Evolutionary conservation across 2,113 vertebrate genomes (phyloP).

Genomic region (Halichoerus grypus): DNA sequence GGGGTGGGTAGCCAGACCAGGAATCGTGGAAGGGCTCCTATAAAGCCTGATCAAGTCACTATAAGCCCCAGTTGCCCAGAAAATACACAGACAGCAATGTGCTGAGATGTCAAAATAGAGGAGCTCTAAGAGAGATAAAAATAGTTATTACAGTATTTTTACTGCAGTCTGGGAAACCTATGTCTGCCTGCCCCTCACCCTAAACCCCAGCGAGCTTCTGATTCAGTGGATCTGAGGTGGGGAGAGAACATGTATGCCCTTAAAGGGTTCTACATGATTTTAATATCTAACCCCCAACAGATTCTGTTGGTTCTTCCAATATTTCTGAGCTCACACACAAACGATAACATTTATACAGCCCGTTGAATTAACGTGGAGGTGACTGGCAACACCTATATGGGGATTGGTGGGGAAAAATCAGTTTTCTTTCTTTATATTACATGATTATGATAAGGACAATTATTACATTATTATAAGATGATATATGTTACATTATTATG

Average conservation of each 20-base stretch:
- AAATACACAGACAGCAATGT: neutral
- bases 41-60: neutral
- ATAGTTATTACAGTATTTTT: neutral
- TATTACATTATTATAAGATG: neutral
- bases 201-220: neutral
- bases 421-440: neutral
- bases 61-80: neutral
- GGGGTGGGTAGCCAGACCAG: neutral
- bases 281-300: neutral
- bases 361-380: neutral
- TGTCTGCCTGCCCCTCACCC: neutral
- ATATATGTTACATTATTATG: neutral
- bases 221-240: neutral
- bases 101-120: neutral
- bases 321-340: neutral
- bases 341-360: neutral
- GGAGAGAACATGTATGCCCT: neutral
- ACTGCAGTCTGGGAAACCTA: neutral
- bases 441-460: neutral
- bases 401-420: neutral
- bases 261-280: neutral
- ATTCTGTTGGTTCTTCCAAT: neutral
- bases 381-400: neutral
- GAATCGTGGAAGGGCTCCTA: neutral
- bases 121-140: neutral